Conservation (phyloP, 2,888 invertebrate genomes). For the Amiota minor region DNA sequence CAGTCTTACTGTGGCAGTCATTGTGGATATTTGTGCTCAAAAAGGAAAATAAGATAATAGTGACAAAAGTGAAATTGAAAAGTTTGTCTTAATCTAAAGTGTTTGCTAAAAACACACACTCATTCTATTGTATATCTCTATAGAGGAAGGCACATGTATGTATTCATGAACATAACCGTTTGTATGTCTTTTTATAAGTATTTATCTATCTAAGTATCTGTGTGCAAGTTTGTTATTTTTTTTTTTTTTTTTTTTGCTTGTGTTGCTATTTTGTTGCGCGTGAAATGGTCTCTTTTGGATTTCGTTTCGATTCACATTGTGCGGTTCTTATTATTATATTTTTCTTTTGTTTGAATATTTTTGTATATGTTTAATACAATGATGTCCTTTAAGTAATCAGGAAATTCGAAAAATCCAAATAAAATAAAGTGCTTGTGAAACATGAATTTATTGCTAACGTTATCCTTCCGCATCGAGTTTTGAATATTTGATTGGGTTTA, state of each 20-base stretch:
- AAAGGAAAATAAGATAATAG: too few relatives aligned
- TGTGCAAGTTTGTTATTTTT: not conserved
- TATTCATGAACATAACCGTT: not conserved
- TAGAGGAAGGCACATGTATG: not conserved
- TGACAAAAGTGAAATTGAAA: constrained; percentile 1
- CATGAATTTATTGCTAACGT: too few relatives aligned
- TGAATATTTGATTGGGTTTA: too few relatives aligned
- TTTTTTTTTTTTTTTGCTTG: not conserved
- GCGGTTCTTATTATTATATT: not conserved
- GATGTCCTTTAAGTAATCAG: not conserved
- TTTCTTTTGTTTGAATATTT: not conserved
- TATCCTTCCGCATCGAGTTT: too few relatives aligned
- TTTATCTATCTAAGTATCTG: too few relatives aligned
- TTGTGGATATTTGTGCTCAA: not conserved
- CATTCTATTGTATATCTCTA: not conserved
- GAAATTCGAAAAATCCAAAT: not conserved
- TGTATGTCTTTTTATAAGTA: not conserved
- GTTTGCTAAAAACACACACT: not conserved
- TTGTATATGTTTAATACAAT: not conserved
- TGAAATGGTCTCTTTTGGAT: too few relatives aligned
- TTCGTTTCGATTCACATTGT: not conserved
- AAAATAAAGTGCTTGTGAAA: too few relatives aligned
- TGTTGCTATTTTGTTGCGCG: not conserved
- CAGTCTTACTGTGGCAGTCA: not conserved
- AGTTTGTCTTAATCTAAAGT: not conserved